Evolutionary conservation across 2,888 invertebrate genomes (phyloP), one percentile per base, ranked within the genome.

Genomic region (Caenorhabditis panamensis): DNA sequence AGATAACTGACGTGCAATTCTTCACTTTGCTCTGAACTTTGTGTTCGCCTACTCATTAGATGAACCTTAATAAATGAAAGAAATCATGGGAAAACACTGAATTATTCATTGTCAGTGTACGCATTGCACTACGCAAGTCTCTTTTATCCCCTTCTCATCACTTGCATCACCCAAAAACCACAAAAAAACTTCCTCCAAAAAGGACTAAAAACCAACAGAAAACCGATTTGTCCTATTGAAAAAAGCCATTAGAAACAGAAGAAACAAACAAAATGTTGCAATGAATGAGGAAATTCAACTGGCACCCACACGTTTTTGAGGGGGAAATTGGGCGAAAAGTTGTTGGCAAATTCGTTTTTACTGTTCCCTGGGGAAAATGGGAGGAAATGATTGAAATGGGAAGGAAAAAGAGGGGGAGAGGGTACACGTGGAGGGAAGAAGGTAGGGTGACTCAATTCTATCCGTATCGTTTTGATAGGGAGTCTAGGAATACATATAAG

Each of bases 341-440:
- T 51, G 51, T 8, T 28, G 36, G 26, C 28, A 22, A 53, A 51
- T 61, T 62, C 47, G 66, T 66, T 66, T 66, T 22, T 36, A 41
- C 24, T 13, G 31, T 22, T 53, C 66, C 66, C 66, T 31, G 26
- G 66, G 66, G 66, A 56, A 44, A 22, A 63, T 1, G 20, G 4
- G 11, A 28, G 6, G 20, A 66, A 66, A 56, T 66, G 66, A 66
- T 66, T 66, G 66, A 44, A 66, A 66, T 28, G 20, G 54, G 51
- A 20, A 54, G 36, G 13, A 20, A 28, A 36, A 28, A 16, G 28
- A 37, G 41, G 37, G 11, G 20, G 37, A 28, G 24, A 44, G 51
- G 54, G 56, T 44, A 26, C 31, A 31, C 41, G 41, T 13, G 41
- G 16, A 41, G 11, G 13, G 11, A 13, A 16, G 41, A 13, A 41